A percentile compares a stretch with the other conserved stretches of the same genome.
Evolutionary conservation across 2,888 invertebrate species (phyloP).

Genomic region (Aricia artaxerxes): DNA sequence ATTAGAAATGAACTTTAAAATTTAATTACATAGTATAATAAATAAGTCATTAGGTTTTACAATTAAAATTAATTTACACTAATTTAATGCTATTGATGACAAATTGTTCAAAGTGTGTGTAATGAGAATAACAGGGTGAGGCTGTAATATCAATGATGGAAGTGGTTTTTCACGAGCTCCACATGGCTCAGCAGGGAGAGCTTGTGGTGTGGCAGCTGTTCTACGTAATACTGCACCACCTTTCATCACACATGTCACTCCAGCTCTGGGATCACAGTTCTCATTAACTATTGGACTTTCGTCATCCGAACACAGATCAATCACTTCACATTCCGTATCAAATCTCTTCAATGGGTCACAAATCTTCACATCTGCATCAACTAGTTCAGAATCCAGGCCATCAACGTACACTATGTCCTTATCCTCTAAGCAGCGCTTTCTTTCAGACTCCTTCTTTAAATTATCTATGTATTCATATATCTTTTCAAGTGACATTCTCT

Average conservation of each 20-base stretch:
- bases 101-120: conserved; percentile 70
- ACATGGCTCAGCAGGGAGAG: conserved; percentile 66
- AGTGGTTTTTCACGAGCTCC: conserved; percentile 69
- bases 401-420: conserved; percentile 74
- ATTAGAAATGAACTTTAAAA: conserved; percentile 56
- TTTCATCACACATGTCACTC: conserved; percentile 66
- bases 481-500: conserved; percentile 64
- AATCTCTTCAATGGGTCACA: conserved; percentile 61
- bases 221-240: conserved; percentile 65
- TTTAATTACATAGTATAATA: conserved; percentile 66
- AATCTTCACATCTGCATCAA: conserved; percentile 53
- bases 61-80: conserved; percentile 59
- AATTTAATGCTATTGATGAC: conserved; percentile 76
- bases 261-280: conserved; percentile 69
- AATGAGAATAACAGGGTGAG: conserved; percentile 71
- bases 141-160: conserved; percentile 62
- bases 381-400: conserved; percentile 56
- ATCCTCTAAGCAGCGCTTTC: conserved; percentile 50
- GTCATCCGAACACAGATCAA: conserved; percentile 86
- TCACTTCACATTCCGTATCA: conserved; percentile 77
- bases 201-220: conserved; percentile 66
- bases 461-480: conserved; percentile 68
- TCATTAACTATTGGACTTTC: conserved; percentile 72
- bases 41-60: conserved; percentile 65
- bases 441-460: conserved; percentile 56